phyloP scores from a whole-genome alignment of 1,140 invertebrate genomes.

The Dinothrombium tinctorium region DNA sequence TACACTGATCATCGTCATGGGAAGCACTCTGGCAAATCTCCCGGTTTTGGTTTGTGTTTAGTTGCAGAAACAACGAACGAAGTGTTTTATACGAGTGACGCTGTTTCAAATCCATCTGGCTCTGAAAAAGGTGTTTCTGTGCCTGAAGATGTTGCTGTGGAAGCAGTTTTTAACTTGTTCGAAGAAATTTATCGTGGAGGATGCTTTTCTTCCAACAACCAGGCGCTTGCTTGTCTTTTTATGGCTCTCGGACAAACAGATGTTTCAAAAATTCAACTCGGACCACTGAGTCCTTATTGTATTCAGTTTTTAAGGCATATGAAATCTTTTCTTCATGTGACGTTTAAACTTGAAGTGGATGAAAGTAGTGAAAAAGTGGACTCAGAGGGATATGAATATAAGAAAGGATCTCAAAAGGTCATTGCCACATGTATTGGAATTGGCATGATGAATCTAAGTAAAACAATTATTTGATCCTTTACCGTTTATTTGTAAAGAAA shows the following conservation, averaged over 20 bases:
- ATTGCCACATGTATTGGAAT: slow-evolving; percentile 75
- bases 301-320: slow-evolving; percentile 72
- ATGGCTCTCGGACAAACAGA: slow-evolving; percentile 86
- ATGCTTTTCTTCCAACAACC: slow-evolving; percentile 67
- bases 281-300: slow-evolving; percentile 39
- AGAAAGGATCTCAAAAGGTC: slow-evolving; percentile 41
- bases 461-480: slow-evolving; percentile 25
- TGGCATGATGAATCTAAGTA: slow-evolving; percentile 77
- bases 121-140: slow-evolving; percentile 24
- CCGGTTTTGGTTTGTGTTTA: slow-evolving; percentile 67
- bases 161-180: slow-evolving; percentile 50
- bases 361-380: slow-evolving; percentile 22
- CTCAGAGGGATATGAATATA: slow-evolving; percentile 29
- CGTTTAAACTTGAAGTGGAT: slow-evolving; percentile 61
- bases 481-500: too few relatives aligned
- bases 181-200: slow-evolving; percentile 80
- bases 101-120: slow-evolving; percentile 24
- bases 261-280: slow-evolving; percentile 64
- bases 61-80: slow-evolving; percentile 77
- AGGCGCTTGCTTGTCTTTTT: slow-evolving; percentile 56
- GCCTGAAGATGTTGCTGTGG: slow-evolving; percentile 72
- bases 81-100: slow-evolving; percentile 36
- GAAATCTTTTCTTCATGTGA: slow-evolving; percentile 67
- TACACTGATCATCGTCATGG: slow-evolving; percentile 73
- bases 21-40: slow-evolving; percentile 47